phyloP scores from a whole-genome alignment of 2,888 invertebrate genomes.

The Pinctada fucata region DNA sequence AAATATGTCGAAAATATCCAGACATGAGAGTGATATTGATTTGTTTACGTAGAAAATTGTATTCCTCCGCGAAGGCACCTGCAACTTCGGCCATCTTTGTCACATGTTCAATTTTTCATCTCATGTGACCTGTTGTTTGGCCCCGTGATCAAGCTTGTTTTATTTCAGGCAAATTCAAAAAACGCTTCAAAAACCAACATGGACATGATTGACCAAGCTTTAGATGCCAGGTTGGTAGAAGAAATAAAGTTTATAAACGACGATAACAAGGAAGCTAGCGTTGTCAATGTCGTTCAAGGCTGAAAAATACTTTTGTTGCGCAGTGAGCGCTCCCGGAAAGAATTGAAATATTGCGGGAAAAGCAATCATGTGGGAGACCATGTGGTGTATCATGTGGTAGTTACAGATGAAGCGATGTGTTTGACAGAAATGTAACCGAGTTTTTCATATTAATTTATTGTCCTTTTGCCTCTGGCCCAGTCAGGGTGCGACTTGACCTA shows the following conservation, averaged over 20 bases:
- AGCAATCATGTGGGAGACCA: background rate
- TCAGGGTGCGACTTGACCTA: no score
- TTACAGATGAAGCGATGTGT: background rate
- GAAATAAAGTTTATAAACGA: background rate
- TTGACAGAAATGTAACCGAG: no score
- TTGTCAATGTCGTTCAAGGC: background rate
- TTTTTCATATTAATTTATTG: no score
- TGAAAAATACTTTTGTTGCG: background rate
- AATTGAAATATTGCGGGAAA: background rate
- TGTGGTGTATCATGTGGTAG: background rate
- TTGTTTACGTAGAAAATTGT: background rate
- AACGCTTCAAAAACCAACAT: conserved; percentile 69
- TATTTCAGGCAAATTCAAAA: conserved; percentile 78
- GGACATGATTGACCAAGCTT: conserved; percentile 76
- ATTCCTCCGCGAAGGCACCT: conserved; percentile 30
- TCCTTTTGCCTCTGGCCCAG: no score
- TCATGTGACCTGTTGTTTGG: conserved; percentile 79
- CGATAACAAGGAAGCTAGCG: background rate
- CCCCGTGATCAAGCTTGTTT: conserved; percentile 77
- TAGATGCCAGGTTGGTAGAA: conserved; percentile 74
- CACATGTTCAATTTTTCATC: conserved; percentile 77
- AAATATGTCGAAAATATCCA: no score
- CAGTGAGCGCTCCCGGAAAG: background rate
- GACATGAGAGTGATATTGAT: background rate
- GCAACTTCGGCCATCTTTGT: conserved; percentile 71